These are phyloP conservation scores for Agrochola litura DNA, from an alignment of 2,888 invertebrate species.

Conservation along the genomic window DNA sequence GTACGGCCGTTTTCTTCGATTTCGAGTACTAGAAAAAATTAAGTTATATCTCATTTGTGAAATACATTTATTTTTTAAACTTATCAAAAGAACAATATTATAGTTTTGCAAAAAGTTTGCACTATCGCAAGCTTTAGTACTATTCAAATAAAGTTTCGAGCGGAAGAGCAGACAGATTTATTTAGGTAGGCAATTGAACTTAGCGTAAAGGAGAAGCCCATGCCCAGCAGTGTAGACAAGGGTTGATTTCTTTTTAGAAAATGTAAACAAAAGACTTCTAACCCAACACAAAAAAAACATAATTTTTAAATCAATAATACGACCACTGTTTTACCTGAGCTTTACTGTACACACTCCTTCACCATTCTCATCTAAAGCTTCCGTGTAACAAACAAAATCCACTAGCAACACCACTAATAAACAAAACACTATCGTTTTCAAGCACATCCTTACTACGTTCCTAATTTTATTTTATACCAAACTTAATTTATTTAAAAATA, in stretches of 20 bases:
- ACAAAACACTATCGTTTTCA: constrained; percentile 62
- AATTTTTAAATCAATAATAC: not conserved
- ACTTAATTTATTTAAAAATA: not conserved
- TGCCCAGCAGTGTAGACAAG: not conserved
- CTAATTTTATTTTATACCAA: constrained; percentile 12
- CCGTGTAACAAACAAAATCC: constrained; percentile 48
- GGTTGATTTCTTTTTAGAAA: not conserved
- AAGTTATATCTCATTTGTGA: too few species aligned
- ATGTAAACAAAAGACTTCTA: not conserved
- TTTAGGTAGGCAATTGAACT: not conserved
- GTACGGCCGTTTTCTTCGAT: constrained; percentile 61
- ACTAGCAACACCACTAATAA: constrained; percentile 55
- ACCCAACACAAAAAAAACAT: not conserved
- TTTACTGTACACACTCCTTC: constrained; percentile 75
- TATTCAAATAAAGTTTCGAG: not conserved
- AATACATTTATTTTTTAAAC: too few species aligned
- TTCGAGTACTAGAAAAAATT: constrained; percentile 57
- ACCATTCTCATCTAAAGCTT: constrained; percentile 68
- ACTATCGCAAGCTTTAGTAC: not conserved
- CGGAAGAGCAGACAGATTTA: not conserved
- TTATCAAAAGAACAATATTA: not conserved
- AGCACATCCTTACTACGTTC: constrained; percentile 53
- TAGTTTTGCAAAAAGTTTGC: too few species aligned
- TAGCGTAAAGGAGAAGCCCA: not conserved
- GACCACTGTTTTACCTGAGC: constrained; percentile 67